Base-by-base conservation (phyloP, 2,888 invertebrate species). In the Gymnocheta viridis region DNA sequence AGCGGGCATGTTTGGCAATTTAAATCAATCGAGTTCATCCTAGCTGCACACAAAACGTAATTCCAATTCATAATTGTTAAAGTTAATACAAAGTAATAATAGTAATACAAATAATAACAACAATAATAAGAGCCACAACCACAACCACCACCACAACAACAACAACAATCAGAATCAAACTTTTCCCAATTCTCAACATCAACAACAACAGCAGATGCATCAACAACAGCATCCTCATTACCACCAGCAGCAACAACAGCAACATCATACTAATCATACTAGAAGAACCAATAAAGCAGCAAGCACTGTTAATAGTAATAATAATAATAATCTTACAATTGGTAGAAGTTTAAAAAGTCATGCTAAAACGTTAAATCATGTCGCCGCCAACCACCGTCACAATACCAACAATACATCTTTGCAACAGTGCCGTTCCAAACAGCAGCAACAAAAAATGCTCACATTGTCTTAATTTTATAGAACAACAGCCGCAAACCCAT, bases 21-120 rank as follows among this genome's bases (percentile, higher is more conserved):
- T 94, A 93, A 94, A 94, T 91, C 94, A 94, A 83, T 94, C 94
- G 84, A 94, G 94, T 91, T 94, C 94, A 89, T 94, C 94, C 93
- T 94, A 94, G 94, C 94, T 93, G 89, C 91, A 90, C 92, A 93
- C 91, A 85, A 92, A 91, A 88, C 91, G 91, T 85, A 92, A 91
- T 89, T 92, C 91, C 82, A 92, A 92, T 88, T 92, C 91, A 90
- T 92, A 92, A 92, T 91, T 91, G 89, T 88, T 88, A 86, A 88
- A 87, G 88, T 86, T 88, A 86, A 89, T 88, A 81, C 87, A 87
- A 86, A 87, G 86, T 83, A 88, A 82, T 82, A 87, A 86, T 88
- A 82, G 54, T 58, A 81, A 38, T 82, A 66, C 76, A 54, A 58
- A 32, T 82, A 66, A 78, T 54, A 58, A 41, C 60, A 62, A 64